Conservation (phyloP, 2,888 invertebrate genomes). For the Limnephilus marmoratus region DNA sequence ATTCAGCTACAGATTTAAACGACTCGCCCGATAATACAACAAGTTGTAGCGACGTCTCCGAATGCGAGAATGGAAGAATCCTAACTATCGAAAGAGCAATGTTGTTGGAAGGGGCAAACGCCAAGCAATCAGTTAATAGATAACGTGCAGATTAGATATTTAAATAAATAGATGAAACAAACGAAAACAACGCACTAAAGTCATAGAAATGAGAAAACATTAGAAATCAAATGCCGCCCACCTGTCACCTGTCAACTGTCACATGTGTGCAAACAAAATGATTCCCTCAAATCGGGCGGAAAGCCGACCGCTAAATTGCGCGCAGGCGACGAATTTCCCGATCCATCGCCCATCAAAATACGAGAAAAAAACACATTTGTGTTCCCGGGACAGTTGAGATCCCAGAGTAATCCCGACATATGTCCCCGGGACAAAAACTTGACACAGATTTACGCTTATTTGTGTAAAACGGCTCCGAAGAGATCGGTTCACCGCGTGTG, state of each 20-base stretch:
- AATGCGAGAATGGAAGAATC: too few relatives aligned
- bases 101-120: too few relatives aligned
- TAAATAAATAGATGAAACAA: too few relatives aligned
- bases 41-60: too few relatives aligned
- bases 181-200: not conserved
- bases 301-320: slow-evolving; percentile 29
- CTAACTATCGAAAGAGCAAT: too few relatives aligned
- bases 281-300: slow-evolving; percentile 9
- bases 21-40: too few relatives aligned
- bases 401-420: slow-evolving; percentile 71
- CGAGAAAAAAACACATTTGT: slow-evolving; percentile 47
- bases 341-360: slow-evolving; percentile 46
- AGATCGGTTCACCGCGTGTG: slow-evolving; percentile 59
- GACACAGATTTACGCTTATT: slow-evolving; percentile 79
- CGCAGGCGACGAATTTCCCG: slow-evolving; percentile 13
- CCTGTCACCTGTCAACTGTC: slow-evolving; percentile 21
- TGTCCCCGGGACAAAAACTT: slow-evolving; percentile 77
- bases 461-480: slow-evolving; percentile 65
- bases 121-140: too few relatives aligned
- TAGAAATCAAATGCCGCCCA: slow-evolving; percentile 28
- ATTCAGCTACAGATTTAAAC: too few relatives aligned
- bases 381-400: slow-evolving; percentile 44
- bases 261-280: slow-evolving; percentile 45
- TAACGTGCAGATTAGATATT: too few relatives aligned
- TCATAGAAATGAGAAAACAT: slow-evolving; percentile 34